A percentile compares a stretch with the other conserved stretches of the same genome.
Evolutionary conservation across 2,797 vertebrate species (phyloP).

Genomic region (Sebastes oblongus): DNA sequence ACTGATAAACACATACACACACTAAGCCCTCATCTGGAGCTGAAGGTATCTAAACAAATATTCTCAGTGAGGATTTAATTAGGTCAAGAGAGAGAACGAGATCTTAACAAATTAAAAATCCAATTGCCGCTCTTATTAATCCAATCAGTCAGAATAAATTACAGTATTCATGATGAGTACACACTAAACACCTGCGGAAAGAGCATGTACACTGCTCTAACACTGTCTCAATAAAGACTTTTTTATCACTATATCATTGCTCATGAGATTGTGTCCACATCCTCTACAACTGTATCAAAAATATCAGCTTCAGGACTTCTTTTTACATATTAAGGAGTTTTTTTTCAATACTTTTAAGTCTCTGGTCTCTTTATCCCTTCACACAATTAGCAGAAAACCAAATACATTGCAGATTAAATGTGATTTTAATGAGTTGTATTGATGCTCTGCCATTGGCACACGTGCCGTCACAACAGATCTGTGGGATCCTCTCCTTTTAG

Average conservation of each 20-base stretch:
- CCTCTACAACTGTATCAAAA: neutral
- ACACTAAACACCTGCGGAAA: neutral
- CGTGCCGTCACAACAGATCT: neutral
- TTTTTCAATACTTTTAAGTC: neutral
- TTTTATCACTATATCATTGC: neutral
- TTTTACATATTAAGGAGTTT: neutral
- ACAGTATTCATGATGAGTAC: slow-evolving; percentile 12
- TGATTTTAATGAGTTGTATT: slow-evolving; percentile 9
- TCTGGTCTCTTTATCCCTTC: neutral
- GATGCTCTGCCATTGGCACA: neutral
- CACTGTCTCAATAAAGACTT: neutral
- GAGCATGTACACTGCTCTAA: neutral
- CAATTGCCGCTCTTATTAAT: slow-evolving; percentile 36
- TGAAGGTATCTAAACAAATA: slow-evolving; percentile 22
- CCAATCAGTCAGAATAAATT: slow-evolving; percentile 46
- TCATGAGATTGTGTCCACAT: neutral
- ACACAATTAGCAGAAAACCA: slow-evolving; percentile 1
- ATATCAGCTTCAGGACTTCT: neutral
- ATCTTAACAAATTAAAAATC: slow-evolving; percentile 39
- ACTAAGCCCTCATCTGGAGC: neutral
- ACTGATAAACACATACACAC: neutral
- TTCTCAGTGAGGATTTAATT: slow-evolving; percentile 32
- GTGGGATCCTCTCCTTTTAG: slow-evolving; percentile 3
- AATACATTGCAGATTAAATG: neutral
- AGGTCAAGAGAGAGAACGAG: slow-evolving; percentile 24